Evolutionary conservation across 2,113 vertebrate species (phyloP).

Genomic region (Eudyptes chrysolophus): DNA sequence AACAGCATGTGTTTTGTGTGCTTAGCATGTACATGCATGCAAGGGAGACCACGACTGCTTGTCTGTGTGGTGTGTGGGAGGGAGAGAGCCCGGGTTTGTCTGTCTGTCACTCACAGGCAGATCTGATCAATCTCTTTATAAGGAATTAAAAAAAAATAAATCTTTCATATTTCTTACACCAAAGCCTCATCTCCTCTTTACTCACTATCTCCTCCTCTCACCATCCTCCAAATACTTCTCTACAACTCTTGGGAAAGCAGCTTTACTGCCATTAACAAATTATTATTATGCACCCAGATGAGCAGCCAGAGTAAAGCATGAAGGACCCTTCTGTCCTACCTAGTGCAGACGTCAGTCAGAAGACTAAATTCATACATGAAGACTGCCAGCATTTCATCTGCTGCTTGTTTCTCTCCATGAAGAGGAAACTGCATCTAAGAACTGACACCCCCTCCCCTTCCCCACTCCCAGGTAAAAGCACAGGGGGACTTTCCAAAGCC

Average conservation of each 20-base stretch:
- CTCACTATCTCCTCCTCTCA: background rate
- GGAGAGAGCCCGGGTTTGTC: background rate
- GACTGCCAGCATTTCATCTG: background rate
- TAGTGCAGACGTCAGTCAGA: background rate
- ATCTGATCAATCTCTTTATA: background rate
- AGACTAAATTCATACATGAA: background rate
- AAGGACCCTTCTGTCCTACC: background rate
- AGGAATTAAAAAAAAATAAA: background rate
- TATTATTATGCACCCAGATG: background rate
- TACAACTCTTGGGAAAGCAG: conserved; percentile 33
- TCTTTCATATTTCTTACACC: background rate
- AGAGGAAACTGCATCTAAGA: background rate
- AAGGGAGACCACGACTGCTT: background rate
- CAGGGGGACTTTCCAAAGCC: background rate
- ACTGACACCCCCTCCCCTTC: background rate
- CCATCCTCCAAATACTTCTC: background rate
- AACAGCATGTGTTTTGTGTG: background rate
- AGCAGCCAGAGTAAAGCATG: background rate
- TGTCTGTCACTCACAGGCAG: background rate
- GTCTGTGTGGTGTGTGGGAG: background rate
- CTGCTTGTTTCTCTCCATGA: background rate
- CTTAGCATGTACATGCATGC: background rate
- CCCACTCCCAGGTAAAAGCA: background rate
- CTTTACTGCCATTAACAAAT: conserved; percentile 23
- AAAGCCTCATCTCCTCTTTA: background rate